A percentile compares a stretch with the other conserved stretches of the same genome.
Evolutionary conservation across 2,113 vertebrate genomes (phyloP).

Genomic region (Podarcis cretensis): DNA sequence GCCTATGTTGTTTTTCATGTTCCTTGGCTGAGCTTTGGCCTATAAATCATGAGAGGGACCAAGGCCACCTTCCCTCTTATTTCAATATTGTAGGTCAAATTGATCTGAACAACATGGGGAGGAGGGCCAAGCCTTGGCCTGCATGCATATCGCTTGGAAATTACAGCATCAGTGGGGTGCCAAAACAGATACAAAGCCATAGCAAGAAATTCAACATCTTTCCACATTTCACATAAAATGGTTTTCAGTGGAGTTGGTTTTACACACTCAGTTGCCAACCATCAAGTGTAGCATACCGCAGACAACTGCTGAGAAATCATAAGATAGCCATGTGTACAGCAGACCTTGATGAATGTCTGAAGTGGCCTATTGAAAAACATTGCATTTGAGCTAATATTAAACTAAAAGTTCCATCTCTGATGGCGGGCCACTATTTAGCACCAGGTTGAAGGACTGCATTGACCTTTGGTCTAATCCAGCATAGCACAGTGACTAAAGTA

Average conservation of each 20-base stretch:
- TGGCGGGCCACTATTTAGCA: neutral
- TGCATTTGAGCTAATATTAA: neutral
- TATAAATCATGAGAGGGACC: neutral
- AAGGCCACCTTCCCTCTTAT: neutral
- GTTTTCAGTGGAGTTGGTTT: neutral
- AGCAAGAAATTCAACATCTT: neutral
- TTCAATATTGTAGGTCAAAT: neutral
- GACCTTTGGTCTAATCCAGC: neutral
- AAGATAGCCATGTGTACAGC: neutral
- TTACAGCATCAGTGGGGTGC: neutral
- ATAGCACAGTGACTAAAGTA: neutral
- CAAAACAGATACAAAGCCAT: neutral
- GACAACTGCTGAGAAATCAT: neutral
- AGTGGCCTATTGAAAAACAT: neutral
- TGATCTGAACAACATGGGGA: neutral
- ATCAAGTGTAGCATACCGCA: neutral
- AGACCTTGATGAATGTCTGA: neutral
- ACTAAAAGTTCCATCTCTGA: neutral
- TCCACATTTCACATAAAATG: neutral
- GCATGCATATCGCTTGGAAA: neutral
- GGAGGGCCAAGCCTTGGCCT: neutral
- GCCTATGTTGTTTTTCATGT: neutral
- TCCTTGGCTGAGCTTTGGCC: neutral
- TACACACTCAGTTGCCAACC: neutral
- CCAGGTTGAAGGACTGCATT: neutral